phyloP scores from a whole-genome alignment of 2,888 invertebrate genomes.

The Drosophila formosana region DNA sequence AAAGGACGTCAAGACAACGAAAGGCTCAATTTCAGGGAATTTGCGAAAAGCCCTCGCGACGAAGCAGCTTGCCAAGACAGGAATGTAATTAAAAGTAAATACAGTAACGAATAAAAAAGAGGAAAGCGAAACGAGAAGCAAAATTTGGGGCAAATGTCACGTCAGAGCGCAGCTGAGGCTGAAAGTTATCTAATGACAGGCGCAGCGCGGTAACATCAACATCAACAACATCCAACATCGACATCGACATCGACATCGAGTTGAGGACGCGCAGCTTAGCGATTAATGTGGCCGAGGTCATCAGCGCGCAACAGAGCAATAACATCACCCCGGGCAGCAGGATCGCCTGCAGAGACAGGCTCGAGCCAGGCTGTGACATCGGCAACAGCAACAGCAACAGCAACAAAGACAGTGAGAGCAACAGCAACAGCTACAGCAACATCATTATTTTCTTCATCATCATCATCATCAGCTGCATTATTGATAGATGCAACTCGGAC shows the following conservation, averaged over 20 bases:
- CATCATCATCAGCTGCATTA: constrained; percentile 4
- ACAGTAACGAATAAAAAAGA: not conserved
- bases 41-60: constrained; percentile 1
- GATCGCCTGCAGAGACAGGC: constrained; percentile 8
- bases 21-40: constrained; percentile 29
- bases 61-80: not conserved
- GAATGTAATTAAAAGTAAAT: constrained; percentile 28
- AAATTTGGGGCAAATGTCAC: constrained; percentile 11
- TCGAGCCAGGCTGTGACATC: not conserved
- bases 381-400: not conserved
- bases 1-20: constrained; percentile 20
- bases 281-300: constrained; percentile 49
- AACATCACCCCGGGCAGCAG: constrained; percentile 24
- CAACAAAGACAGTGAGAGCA: not conserved
- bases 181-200: constrained; percentile 19
- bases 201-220: not conserved
- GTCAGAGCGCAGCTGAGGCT: constrained; percentile 3
- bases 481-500: constrained; percentile 23
- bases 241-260: constrained; percentile 2
- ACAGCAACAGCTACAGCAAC: not conserved
- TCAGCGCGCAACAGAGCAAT: constrained; percentile 32
- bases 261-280: constrained; percentile 5
- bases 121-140: not conserved
- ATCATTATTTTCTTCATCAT: not conserved
- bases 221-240: constrained; percentile 3